Percentiles rank a stretch among this genome's conserved stretches.
These are phyloP conservation scores for Clytia hemisphaerica DNA, from an alignment of 30 jellyfish, hydroid and myxozoan species.

Conservation along the genomic window DNA sequence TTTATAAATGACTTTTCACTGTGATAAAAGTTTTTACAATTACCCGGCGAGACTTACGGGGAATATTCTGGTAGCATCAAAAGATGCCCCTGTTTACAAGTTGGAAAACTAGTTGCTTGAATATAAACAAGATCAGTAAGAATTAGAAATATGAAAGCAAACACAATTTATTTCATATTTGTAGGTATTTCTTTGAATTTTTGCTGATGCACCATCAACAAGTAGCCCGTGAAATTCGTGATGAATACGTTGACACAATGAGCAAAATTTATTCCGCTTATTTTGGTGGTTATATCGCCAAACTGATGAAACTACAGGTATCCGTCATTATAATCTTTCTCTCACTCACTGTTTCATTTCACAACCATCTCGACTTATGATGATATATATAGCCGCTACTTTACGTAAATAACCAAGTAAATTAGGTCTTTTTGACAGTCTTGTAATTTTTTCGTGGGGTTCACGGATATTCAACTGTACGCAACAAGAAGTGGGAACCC, in stretches of 20 bases:
- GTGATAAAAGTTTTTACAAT: no score
- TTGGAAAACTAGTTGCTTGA: neutral
- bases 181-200: constrained; percentile 84
- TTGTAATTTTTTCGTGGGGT: no score
- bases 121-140: neutral
- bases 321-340: neutral
- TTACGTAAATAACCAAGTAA: no score
- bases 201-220: constrained; percentile 90
- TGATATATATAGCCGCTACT: no score
- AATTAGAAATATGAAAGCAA: neutral
- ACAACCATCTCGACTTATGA: no score
- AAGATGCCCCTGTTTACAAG: neutral
- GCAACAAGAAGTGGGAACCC: no score
- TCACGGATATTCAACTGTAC: no score
- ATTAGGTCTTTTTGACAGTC: no score
- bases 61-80: no score
- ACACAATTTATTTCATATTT: neutral
- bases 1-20: neutral
- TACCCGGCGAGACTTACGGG: no score
- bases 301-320: constrained; percentile 91
- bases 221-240: constrained; percentile 95
- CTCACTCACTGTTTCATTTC: no score
- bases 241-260: constrained; percentile 97
- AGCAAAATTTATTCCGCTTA: constrained; percentile 90
- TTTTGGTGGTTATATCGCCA: constrained; percentile 84